Evolutionary conservation across 37 sponge, comb jelly and placozoan species (phyloP).

Genomic region (Bolinopsis microptera): DNA sequence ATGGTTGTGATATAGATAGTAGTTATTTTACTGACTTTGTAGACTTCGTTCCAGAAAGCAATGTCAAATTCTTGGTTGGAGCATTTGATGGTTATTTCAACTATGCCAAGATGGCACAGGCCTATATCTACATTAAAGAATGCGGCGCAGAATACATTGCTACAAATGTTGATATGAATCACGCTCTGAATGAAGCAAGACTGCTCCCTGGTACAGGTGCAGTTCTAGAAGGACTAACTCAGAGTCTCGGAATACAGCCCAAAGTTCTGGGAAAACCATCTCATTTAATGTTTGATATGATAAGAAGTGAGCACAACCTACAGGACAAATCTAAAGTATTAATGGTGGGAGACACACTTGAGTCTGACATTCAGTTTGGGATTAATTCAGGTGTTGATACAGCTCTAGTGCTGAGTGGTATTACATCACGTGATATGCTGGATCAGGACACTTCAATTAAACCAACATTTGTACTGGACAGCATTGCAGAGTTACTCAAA

Average conservation of each 20-base stretch:
- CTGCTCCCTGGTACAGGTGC: slow-evolving; percentile 38
- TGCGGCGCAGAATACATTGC: slow-evolving; percentile 60
- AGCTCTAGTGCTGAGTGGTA: slow-evolving; percentile 56
- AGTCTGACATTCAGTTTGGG: slow-evolving; percentile 65
- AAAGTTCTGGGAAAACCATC: slow-evolving; percentile 66
- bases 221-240: slow-evolving; percentile 29
- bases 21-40: slow-evolving; percentile 9
- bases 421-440: slow-evolving; percentile 19
- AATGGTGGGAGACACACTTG: slow-evolving; percentile 61
- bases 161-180: slow-evolving; percentile 12
- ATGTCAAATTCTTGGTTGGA: slow-evolving; percentile 40
- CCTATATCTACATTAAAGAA: slow-evolving; percentile 60
- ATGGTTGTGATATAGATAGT: slow-evolving; percentile 19
- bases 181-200: slow-evolving; percentile 12
- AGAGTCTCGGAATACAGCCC: not conserved
- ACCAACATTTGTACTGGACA: slow-evolving; percentile 47
- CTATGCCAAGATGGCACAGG: slow-evolving; percentile 62
- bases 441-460: not conserved
- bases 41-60: not conserved
- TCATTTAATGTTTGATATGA: slow-evolving; percentile 40
- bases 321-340: slow-evolving; percentile 27
- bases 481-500: not conserved
- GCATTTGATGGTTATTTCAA: slow-evolving; percentile 37
- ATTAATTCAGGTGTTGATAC: slow-evolving; percentile 63
- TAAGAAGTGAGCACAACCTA: not conserved